Evolutionary conservation across 2,888 invertebrate genomes (phyloP).

Genomic region (Noctua fimbriata): DNA sequence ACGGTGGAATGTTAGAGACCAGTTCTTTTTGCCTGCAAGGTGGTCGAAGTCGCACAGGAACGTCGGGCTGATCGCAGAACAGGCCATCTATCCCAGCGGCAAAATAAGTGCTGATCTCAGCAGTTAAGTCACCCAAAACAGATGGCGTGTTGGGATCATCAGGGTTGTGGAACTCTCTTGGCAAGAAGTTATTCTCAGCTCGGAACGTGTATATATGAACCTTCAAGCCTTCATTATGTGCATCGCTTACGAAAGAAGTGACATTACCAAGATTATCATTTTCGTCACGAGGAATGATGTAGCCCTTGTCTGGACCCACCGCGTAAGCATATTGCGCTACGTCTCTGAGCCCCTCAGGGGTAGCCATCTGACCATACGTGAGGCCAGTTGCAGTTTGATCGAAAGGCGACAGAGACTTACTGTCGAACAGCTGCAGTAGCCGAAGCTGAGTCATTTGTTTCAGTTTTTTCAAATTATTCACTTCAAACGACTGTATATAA

Average conservation of each 20-base stretch:
- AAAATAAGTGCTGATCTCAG: constrained; percentile 81
- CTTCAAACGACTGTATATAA: constrained; percentile 87
- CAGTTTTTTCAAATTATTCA: constrained; percentile 82
- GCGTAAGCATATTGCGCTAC: constrained; percentile 84
- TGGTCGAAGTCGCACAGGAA: constrained; percentile 73
- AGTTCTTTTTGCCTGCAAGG: constrained; percentile 53
- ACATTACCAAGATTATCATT: constrained; percentile 75
- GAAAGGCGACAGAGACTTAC: constrained; percentile 73
- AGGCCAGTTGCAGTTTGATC: constrained; percentile 80
- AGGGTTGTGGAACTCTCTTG: constrained; percentile 77
- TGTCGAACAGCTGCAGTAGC: constrained; percentile 80
- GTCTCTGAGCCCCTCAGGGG: constrained; percentile 79
- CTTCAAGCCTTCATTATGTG: constrained; percentile 81
- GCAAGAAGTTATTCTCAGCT: constrained; percentile 83
- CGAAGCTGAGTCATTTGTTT: constrained; percentile 80
- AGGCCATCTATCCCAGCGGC: constrained; percentile 84
- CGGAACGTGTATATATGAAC: constrained; percentile 87
- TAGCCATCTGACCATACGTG: constrained; percentile 84
- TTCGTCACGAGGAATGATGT: constrained; percentile 82
- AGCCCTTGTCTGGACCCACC: constrained; percentile 84
- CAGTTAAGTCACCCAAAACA: constrained; percentile 77
- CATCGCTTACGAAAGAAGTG: constrained; percentile 81
- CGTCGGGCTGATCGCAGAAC: constrained; percentile 86
- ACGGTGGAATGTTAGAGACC: not conserved
- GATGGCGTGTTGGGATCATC: constrained; percentile 60